These are phyloP conservation scores for Platyrinchus mystaceus DNA, from an alignment of 2,797 vertebrate genomes.

Conservation along the genomic window DNA sequence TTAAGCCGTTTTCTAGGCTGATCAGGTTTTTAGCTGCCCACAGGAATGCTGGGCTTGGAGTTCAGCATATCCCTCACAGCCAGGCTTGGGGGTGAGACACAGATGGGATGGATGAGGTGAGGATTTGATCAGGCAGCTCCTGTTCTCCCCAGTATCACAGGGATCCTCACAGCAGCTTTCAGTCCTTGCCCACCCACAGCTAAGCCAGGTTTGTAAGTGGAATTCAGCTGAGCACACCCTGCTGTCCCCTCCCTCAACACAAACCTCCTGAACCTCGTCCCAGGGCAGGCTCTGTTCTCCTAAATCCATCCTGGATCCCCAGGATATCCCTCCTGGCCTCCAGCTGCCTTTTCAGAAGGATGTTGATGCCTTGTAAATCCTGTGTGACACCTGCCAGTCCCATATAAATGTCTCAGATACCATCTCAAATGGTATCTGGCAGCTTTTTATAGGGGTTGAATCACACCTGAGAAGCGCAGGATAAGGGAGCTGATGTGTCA, in stretches of 20 bases:
- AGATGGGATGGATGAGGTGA: not conserved
- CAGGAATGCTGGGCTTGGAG: not conserved
- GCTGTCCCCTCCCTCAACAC: not conserved
- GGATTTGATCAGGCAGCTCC: not conserved
- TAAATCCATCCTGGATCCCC: not conserved
- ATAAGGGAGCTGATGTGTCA: not conserved
- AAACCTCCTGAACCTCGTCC: not conserved
- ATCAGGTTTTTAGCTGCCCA: not conserved
- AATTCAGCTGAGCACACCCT: not conserved
- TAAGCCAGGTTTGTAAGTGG: not conserved
- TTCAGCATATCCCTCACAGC: not conserved
- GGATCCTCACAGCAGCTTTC: not conserved
- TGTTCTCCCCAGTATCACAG: rapidly evolving
- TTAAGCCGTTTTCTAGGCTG: not conserved
- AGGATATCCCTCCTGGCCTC: not conserved
- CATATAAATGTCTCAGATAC: not conserved
- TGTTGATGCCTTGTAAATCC: not conserved
- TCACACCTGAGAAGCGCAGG: not conserved
- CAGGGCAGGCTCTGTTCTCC: not conserved
- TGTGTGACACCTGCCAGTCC: not conserved
- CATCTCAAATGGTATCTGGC: not conserved
- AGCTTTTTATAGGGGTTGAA: not conserved
- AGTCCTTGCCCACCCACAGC: not conserved
- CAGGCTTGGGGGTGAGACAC: not conserved
- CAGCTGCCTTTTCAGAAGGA: not conserved